Percentiles rank a stretch among this genome's conserved stretches.
These are phyloP conservation scores for Scaptomyza cyrtandrae DNA, from an alignment of 2,888 invertebrate genomes.

Conservation along the genomic window DNA sequence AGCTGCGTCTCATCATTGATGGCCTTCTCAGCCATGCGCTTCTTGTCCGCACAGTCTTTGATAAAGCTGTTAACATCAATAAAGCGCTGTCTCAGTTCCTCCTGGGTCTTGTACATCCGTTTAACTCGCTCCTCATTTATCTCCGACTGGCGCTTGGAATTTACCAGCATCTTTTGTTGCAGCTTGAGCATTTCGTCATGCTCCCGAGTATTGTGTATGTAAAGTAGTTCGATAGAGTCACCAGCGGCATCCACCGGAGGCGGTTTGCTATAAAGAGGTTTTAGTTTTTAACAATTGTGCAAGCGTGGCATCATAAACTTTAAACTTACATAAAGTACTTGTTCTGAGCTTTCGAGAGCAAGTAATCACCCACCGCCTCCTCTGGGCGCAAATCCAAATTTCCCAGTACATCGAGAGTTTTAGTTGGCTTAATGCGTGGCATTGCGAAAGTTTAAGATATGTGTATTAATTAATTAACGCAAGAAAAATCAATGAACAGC, in stretches of 20 bases:
- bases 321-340: slow-evolving; percentile 75
- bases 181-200: slow-evolving; percentile 75
- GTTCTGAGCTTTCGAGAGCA: slow-evolving; percentile 80
- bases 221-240: slow-evolving; percentile 82
- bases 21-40: slow-evolving; percentile 75
- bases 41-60: slow-evolving; percentile 83
- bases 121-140: slow-evolving; percentile 74
- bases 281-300: background rate
- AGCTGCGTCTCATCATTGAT: slow-evolving; percentile 68
- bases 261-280: slow-evolving; percentile 70
- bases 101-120: slow-evolving; percentile 76
- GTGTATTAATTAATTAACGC: slow-evolving; percentile 1
- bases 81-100: slow-evolving; percentile 79
- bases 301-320: background rate
- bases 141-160: slow-evolving; percentile 71
- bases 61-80: slow-evolving; percentile 83
- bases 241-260: slow-evolving; percentile 82
- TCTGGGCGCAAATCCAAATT: slow-evolving; percentile 82
- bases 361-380: slow-evolving; percentile 80
- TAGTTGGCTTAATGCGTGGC: slow-evolving; percentile 83
- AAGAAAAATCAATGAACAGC: background rate
- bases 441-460: slow-evolving; percentile 54
- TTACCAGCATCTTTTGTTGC: slow-evolving; percentile 81
- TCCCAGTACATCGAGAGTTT: slow-evolving; percentile 82
- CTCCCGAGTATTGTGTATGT: slow-evolving; percentile 82